Percentiles rank a stretch among this genome's conserved stretches.
These are phyloP conservation scores for Diploscapter pachys DNA, from an alignment of 1,140 invertebrate genomes.

Conservation along the genomic window DNA sequence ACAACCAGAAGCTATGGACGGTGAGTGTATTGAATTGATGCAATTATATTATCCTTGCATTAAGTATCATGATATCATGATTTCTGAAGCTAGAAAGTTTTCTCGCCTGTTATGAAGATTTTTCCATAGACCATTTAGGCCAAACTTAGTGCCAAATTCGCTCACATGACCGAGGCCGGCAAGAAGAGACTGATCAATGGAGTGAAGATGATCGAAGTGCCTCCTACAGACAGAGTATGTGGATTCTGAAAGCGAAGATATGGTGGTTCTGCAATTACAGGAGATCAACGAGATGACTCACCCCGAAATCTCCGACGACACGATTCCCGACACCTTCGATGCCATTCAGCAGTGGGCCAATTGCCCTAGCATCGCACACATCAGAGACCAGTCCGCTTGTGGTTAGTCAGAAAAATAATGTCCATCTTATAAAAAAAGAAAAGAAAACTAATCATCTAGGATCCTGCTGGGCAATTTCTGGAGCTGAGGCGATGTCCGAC, in stretches of 20 bases:
- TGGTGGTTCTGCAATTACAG: no score
- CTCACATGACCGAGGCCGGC: constrained; percentile 37
- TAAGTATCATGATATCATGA: no score
- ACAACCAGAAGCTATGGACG: constrained; percentile 48
- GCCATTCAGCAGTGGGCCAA: constrained; percentile 75
- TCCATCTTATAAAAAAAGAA: constrained; percentile 33
- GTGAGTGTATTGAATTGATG: no score
- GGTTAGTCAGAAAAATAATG: constrained; percentile 21
- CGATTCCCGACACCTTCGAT: constrained; percentile 74
- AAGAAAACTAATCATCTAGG: constrained; percentile 7
- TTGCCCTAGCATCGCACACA: constrained; percentile 68
- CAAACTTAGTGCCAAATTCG: constrained; percentile 18
- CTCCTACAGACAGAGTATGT: constrained; percentile 7
- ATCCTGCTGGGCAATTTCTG: constrained; percentile 74
- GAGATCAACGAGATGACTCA: constrained; percentile 7
- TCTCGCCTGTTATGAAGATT: no score
- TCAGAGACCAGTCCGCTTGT: constrained; percentile 64
- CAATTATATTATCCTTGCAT: no score
- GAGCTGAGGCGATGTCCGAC: constrained; percentile 88
- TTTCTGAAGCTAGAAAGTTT: no score
- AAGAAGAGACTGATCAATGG: constrained; percentile 51
- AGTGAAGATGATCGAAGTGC: constrained; percentile 38
- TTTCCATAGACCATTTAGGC: constrained; percentile 10
- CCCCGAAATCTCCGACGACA: background rate
- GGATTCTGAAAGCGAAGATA: no score